These are phyloP conservation scores for Bilobella aurantiaca DNA, from an alignment of 1,140 invertebrate species.

Conservation along the genomic window DNA sequence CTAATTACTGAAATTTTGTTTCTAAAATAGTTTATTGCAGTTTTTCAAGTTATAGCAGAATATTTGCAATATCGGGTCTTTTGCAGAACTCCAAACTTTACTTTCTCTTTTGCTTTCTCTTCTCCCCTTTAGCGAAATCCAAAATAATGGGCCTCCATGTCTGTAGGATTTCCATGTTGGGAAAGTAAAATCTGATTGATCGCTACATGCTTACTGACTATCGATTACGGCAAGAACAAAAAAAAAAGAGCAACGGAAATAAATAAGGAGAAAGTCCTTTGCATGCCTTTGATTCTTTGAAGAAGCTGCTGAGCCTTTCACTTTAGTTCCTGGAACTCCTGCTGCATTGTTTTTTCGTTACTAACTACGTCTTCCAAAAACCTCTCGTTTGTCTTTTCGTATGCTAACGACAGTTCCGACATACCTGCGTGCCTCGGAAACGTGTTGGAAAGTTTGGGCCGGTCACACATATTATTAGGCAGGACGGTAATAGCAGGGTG, in stretches of 20 bases:
- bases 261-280: constrained; percentile 28
- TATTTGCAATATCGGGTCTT: no score
- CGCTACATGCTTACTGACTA: constrained; percentile 27
- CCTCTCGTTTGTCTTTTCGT: not conserved
- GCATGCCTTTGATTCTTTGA: constrained; percentile 21
- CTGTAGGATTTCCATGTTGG: no score
- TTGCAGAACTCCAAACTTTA: no score
- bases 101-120: no score
- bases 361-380: not conserved
- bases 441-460: not conserved
- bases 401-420: not conserved
- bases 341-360: not conserved
- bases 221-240: constrained; percentile 31
- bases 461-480: constrained; percentile 8
- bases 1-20: no score
- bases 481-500: not conserved
- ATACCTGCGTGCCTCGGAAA: not conserved
- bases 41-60: no score
- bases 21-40: no score
- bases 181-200: constrained; percentile 28
- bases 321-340: not conserved
- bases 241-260: constrained; percentile 10
- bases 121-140: no score
- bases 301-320: constrained; percentile 4
- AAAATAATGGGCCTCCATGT: no score